A percentile compares a stretch with the other conserved stretches of the same genome.
Conservation (phyloP, 2,888 invertebrate species). For the Julus scanicus region DNA sequence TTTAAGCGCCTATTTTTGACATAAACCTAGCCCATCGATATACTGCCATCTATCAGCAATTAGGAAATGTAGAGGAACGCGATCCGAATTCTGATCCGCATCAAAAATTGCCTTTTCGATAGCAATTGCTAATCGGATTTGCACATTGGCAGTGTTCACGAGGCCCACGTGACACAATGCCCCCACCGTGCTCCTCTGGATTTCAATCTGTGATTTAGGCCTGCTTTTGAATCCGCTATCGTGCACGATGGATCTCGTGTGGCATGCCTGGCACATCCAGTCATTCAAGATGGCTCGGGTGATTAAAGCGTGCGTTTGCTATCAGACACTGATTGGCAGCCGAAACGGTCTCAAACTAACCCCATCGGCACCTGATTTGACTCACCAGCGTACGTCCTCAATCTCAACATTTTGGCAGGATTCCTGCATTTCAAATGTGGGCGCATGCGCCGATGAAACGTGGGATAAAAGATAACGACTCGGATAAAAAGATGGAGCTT, state of each 20-base stretch:
- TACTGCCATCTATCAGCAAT: neutral
- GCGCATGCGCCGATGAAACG: constrained; percentile 1
- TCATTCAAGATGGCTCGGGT: neutral
- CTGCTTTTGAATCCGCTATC: neutral
- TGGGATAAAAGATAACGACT: constrained; percentile 23
- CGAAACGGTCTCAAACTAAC: neutral
- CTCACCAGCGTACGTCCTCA: neutral
- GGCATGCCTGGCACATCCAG: neutral
- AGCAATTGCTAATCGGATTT: constrained; percentile 13
- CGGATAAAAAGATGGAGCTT: constrained; percentile 33
- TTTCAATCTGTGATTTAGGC: neutral
- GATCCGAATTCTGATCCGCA: constrained; percentile 31
- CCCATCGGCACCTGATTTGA: neutral
- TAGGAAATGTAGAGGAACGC: neutral
- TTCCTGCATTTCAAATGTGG: constrained; percentile 41
- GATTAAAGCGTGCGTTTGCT: constrained; percentile 16
- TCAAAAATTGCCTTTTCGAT: neutral
- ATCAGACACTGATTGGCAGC: constrained; percentile 20
- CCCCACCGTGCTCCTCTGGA: neutral
- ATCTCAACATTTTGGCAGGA: constrained; percentile 37
- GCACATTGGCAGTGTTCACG: neutral
- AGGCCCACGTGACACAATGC: neutral
- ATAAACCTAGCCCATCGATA: no score
- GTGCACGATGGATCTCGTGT: neutral
- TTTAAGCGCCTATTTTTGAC: no score